Evolutionary conservation across 2,797 vertebrate species (phyloP).

Genomic region (Toxotes lorentzi): DNA sequence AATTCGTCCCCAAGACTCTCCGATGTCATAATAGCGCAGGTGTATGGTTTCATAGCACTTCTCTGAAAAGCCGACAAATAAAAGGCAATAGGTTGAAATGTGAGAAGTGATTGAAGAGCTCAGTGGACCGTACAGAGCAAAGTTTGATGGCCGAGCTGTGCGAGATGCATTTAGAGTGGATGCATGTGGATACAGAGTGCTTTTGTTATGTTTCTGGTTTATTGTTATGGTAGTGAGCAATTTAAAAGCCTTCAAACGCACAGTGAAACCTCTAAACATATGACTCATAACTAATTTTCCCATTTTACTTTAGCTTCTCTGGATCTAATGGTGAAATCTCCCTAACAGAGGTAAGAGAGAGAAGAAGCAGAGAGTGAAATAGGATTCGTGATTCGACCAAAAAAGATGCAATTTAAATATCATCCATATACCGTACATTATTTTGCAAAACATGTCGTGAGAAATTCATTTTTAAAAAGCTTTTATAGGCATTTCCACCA

Average conservation of each 20-base stretch:
- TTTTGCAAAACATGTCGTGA: not conserved
- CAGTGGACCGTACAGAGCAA: conserved; percentile 28
- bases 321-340: not conserved
- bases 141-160: conserved; percentile 17
- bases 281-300: not conserved
- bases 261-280: not conserved
- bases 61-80: conserved; percentile 78
- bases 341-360: not conserved
- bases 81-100: conserved; percentile 57
- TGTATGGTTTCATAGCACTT: conserved; percentile 92
- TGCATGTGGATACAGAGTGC: not conserved
- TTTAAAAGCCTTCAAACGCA: not conserved
- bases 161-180: not conserved
- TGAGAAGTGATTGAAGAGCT: conserved; percentile 54
- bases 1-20: conserved; percentile 90
- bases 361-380: not conserved
- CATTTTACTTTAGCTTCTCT: not conserved
- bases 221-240: not conserved
- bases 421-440: not conserved
- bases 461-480: not conserved
- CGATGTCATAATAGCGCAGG: conserved; percentile 87
- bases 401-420: not conserved
- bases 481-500: not conserved
- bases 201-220: not conserved
- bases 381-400: not conserved